phyloP scores from a whole-genome alignment of 2,888 invertebrate species.

The Conistra vaccinii region DNA sequence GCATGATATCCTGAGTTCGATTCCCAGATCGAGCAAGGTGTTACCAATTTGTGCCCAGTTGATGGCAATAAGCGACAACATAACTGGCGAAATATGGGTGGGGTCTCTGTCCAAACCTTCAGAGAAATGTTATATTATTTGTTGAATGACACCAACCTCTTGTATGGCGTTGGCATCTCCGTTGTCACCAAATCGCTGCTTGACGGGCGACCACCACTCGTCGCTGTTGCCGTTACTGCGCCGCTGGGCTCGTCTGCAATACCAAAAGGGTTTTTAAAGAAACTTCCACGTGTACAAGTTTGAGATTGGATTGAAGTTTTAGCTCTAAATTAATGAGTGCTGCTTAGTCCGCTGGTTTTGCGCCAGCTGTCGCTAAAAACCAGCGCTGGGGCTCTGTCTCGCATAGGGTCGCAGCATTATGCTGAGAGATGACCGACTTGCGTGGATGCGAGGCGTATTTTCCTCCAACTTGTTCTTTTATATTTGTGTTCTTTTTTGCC shows the following conservation, averaged over 20 bases:
- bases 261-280: constrained; percentile 4
- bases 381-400: no score
- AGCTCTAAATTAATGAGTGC: neutral
- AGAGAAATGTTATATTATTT: neutral
- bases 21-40: neutral
- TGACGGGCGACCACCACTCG: constrained; percentile 82
- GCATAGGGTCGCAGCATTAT: no score
- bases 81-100: no score
- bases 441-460: no score
- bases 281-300: neutral
- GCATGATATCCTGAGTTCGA: no score
- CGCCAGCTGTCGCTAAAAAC: no score
- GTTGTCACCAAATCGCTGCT: constrained; percentile 82
- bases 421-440: no score
- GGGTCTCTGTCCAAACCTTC: no score
- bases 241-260: constrained; percentile 74
- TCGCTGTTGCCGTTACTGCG: constrained; percentile 85
- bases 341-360: no score
- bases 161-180: constrained; percentile 77
- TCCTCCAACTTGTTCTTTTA: no score
- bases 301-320: neutral
- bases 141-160: constrained; percentile 72
- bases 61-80: neutral
- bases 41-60: neutral
- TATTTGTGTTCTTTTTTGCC: no score